Evolutionary conservation across 2,888 invertebrate species (phyloP).

Genomic region (Drosophila austrosaltans): DNA sequence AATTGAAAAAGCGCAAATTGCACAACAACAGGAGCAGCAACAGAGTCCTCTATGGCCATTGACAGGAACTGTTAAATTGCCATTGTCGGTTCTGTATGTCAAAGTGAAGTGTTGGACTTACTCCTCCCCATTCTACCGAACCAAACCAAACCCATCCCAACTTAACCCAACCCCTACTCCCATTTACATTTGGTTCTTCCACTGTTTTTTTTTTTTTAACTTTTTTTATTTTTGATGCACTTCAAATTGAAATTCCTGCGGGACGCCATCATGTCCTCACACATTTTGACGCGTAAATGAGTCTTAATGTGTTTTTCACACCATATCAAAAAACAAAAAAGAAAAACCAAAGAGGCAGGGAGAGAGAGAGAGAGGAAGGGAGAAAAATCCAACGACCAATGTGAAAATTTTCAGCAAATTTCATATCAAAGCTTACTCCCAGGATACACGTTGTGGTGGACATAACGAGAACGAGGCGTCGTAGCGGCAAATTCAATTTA

Average conservation of each 20-base stretch:
- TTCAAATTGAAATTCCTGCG: slow-evolving; percentile 75
- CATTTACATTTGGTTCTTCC: slow-evolving; percentile 1
- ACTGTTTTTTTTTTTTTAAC: slow-evolving; percentile 5
- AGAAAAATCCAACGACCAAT: slow-evolving; percentile 28
- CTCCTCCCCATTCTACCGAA: not conserved
- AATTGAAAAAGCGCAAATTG: slow-evolving; percentile 76
- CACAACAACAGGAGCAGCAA: slow-evolving; percentile 49
- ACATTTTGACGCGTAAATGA: slow-evolving; percentile 71
- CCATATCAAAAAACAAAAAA: slow-evolving; percentile 19
- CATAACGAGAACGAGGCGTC: slow-evolving; percentile 61
- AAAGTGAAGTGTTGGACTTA: slow-evolving; percentile 27
- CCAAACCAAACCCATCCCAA: not conserved
- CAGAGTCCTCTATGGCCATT: slow-evolving; percentile 47
- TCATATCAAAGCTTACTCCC: slow-evolving; percentile 48
- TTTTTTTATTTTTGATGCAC: slow-evolving; percentile 25
- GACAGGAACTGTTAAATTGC: slow-evolving; percentile 39
- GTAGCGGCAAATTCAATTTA: slow-evolving; percentile 82
- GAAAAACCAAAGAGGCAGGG: slow-evolving; percentile 3
- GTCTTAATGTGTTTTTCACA: slow-evolving; percentile 75
- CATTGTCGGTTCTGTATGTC: slow-evolving; percentile 55
- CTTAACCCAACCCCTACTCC: not conserved
- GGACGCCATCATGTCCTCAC: slow-evolving; percentile 61
- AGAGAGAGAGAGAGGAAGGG: slow-evolving; percentile 20
- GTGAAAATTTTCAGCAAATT: slow-evolving; percentile 49
- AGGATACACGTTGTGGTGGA: slow-evolving; percentile 25